Evolutionary conservation across 2,113 vertebrate genomes (phyloP), one percentile per base, ranked within the genome.

Genomic region (Notarius lentiginosus): DNA sequence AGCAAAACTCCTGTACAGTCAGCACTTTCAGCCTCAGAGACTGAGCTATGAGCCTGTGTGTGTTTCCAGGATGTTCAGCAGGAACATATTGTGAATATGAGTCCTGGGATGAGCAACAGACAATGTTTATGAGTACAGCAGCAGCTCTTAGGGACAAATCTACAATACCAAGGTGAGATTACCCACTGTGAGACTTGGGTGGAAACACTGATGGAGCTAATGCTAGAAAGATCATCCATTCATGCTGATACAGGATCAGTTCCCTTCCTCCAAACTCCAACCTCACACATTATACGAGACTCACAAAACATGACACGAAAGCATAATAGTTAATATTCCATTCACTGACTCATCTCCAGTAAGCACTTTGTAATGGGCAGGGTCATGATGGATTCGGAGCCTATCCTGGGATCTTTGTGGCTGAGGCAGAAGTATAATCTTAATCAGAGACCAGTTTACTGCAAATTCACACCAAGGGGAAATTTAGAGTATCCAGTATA

Each of bases 21-120:
- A 79, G 82, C 27, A 66, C 18, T 76, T 27, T 83, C 73, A 30
- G 30, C 12, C 30, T 47, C 20, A 22, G 86, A 84, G 72, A 72
- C 66, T 7, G 10, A 18, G 27, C 66, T 73, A 47, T 47, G 7
- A 47, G 18, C 47, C 1, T 4, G 18, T 10, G 41, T 41, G 41
- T 73, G 72, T 49, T 75, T 75, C 53, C 49, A 77, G 24, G 75
- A 77, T 77, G 22, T 11, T 53, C 24, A 53, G 4, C n/a, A n/a
- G n/a, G 49, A n/a, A 0, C 5, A 53, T 11, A 1, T n/a, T 53
- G 47, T 76, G 20, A 76, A 51, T 51, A 51, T 24, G 47, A 12
- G 20, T 76, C 22, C 47, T n/a, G 18, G 7, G 34, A 47, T 70
- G 66, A 70, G 70, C 18, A 47, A 22, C 17, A 22, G 11, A 47